Evolutionary conservation across 2,888 invertebrate species (phyloP).

Genomic region (Mellilla xanthometata): DNA sequence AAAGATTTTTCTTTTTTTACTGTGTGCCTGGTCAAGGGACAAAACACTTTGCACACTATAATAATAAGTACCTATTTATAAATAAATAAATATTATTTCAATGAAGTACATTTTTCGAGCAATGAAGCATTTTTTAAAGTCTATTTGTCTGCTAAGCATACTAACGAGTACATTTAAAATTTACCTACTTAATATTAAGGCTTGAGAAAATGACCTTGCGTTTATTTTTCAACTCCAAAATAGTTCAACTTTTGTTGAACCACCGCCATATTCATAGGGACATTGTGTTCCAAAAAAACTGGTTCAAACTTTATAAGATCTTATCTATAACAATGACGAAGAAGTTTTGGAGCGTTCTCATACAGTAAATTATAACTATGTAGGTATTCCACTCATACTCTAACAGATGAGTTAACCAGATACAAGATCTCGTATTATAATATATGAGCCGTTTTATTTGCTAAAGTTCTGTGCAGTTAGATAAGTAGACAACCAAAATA

Average conservation of each 20-base stretch:
- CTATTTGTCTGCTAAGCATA: too few species aligned
- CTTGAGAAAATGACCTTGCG: too few species aligned
- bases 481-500: constrained; percentile 43
- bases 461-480: constrained; percentile 30
- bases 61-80: too few species aligned
- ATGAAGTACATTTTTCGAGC: too few species aligned
- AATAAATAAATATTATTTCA: too few species aligned
- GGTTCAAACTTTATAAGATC: constrained; percentile 10
- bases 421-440: constrained; percentile 15
- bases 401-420: constrained; percentile 3
- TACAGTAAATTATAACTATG: background rate
- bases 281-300: constrained; percentile 3
- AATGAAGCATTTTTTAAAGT: too few species aligned
- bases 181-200: too few species aligned
- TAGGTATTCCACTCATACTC: background rate
- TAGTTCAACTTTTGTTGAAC: background rate
- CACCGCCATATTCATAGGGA: background rate
- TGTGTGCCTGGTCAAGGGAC: too few species aligned
- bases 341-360: constrained; percentile 1
- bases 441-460: constrained; percentile 21
- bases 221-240: background rate
- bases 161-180: too few species aligned
- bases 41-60: too few species aligned
- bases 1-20: background rate
- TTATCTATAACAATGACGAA: constrained; percentile 10